Conservation (phyloP, 2,113 vertebrate species). For the Mastomys natalensis region DNA sequence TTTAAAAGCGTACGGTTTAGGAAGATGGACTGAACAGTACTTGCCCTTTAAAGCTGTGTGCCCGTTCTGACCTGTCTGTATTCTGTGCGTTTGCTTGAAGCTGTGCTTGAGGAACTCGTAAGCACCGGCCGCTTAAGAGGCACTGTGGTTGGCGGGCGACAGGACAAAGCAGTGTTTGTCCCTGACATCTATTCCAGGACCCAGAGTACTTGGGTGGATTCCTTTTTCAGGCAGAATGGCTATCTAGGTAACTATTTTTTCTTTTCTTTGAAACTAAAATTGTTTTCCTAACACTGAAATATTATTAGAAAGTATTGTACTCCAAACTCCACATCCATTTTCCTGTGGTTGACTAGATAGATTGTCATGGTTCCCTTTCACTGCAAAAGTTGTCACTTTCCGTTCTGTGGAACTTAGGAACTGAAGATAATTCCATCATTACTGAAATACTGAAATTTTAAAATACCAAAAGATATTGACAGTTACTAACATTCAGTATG, state of each 20-base stretch:
- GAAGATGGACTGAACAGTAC: not conserved
- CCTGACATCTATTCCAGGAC: conserved; percentile 97
- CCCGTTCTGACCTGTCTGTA: conserved; percentile 47
- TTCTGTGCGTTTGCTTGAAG: conserved; percentile 83
- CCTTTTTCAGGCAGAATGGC: conserved; percentile 97
- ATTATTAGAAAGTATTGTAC: not conserved
- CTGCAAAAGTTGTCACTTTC: not conserved
- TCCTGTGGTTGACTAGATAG: not conserved
- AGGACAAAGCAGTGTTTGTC: conserved; percentile 96
- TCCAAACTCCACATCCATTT: not conserved
- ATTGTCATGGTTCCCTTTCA: not conserved
- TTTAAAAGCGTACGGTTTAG: not conserved
- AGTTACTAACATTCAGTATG: not conserved
- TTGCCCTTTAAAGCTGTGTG: not conserved
- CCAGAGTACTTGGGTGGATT: conserved; percentile 97
- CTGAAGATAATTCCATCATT: conserved; percentile 51
- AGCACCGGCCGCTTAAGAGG: conserved; percentile 93
- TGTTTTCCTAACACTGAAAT: conserved; percentile 4
- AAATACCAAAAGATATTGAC: not conserved
- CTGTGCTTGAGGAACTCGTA: conserved; percentile 96
- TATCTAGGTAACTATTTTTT: conserved; percentile 92
- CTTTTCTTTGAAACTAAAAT: conserved; percentile 20
- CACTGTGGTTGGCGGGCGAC: conserved; percentile 94
- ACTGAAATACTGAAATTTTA: not conserved
- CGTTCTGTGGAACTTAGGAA: conserved; percentile 23